A percentile compares a stretch with the other conserved stretches of the same genome.
phyloP scores from a whole-genome alignment of 2,797 vertebrate species.

The Decapterus maruadsi region DNA sequence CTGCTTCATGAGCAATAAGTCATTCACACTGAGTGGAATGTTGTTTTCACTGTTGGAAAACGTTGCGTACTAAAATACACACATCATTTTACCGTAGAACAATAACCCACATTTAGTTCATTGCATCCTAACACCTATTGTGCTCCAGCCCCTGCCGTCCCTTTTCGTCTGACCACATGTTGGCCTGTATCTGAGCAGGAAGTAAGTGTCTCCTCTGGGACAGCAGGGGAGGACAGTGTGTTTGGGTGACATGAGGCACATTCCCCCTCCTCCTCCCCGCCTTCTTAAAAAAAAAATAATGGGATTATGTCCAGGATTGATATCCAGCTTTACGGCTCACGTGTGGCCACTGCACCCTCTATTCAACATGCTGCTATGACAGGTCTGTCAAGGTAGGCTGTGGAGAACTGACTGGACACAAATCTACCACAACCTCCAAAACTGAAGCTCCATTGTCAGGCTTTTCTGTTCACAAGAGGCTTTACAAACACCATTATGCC shows the following conservation, averaged over 20 bases:
- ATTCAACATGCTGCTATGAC: conserved; percentile 48
- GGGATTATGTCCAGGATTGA: conserved; percentile 74
- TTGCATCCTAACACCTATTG: neutral
- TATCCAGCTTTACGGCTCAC: conserved; percentile 68
- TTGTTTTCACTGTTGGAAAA: conserved; percentile 44
- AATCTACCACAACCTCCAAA: conserved; percentile 56
- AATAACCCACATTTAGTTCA: neutral
- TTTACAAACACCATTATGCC: conserved; percentile 63
- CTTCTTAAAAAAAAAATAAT: conserved; percentile 64
- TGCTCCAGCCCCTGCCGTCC: neutral
- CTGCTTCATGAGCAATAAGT: conserved; percentile 36
- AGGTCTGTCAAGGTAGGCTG: conserved; percentile 42
- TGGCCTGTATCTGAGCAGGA: conserved; percentile 42
- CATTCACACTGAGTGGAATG: conserved; percentile 25
- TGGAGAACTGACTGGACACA: conserved; percentile 58
- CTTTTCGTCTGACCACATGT: conserved; percentile 50
- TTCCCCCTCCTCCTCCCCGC: neutral
- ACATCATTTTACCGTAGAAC: neutral
- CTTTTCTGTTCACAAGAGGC: conserved; percentile 41
- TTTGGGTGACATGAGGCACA: conserved; percentile 55
- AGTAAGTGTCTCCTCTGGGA: conserved; percentile 49
- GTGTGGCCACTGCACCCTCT: conserved; percentile 61
- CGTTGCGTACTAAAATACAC: neutral
- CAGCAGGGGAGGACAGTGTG: conserved; percentile 47
- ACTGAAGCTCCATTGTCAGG: conserved; percentile 59